Evolutionary conservation across 2,888 invertebrate species (phyloP), one percentile per base, ranked within the genome.

Genomic region (Tenthredo notha): DNA sequence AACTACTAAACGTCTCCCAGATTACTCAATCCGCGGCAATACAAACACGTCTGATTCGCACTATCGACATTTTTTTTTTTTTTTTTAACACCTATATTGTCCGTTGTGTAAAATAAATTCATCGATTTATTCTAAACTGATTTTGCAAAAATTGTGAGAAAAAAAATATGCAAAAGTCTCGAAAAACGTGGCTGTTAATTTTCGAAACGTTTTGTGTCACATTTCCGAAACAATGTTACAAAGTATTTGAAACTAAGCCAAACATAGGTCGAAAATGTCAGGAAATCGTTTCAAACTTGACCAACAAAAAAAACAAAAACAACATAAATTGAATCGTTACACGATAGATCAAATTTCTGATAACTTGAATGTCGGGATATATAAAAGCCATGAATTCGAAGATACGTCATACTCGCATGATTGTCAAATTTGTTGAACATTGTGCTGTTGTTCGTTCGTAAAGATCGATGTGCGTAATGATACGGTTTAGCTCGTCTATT

Each of bases 401-500:
- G 43, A 43, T 1, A 43, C 43, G 43, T 43, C 43, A 43, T 10
- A 43, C 25, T 33, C 33, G 33, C 15, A 6, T 18, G 67, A 33
- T 25, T 25, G 25, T 6, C 0, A 33, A 15, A 67, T 67, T 33
- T 67, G 33, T 33, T n/a, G 40, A 74, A 5, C 37, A 43, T 43
- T 21, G n/a, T 43, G 43, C 43, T 25, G 72, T n/a, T 74, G 40
- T 18, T 43, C 43, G 7, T 40, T 74, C 25, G 12, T 12, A 21
- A 43, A 74, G n/a, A 72, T n/a, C 72, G 43, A 72, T 43, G 40
- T 72, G 37, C 40, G 21, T 72, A 72, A 40, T 72, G 40, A 72
- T 43, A 72, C 40, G 43, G 37, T 40, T 43, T n/a, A n/a, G 37
- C 21, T 72, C 21, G 72, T 37, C 43, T 40, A 72, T 43, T 72